Conservation (phyloP, 1,140 invertebrate genomes). For the Pogonomyrmex californicus region DNA sequence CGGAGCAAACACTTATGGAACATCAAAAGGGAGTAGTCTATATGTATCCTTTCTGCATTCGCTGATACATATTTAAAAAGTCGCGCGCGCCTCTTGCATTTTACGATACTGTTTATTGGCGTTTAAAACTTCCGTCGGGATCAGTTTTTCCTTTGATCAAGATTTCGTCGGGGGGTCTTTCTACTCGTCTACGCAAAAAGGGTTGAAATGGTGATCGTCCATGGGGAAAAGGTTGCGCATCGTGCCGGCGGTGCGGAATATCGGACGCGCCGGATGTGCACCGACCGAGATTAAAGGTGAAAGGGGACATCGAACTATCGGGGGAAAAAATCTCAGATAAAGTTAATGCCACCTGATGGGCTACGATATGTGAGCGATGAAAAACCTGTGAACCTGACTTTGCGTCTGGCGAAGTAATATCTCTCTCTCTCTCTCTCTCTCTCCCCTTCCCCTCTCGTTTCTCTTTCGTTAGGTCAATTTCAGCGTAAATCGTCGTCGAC, state of each 20-base stretch:
- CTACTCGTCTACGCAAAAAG: conserved; percentile 58
- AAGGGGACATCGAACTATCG: conserved; percentile 55
- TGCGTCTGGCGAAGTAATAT: conserved; percentile 44
- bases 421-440: background rate
- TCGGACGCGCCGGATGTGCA: conserved; percentile 60
- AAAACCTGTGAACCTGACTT: conserved; percentile 61
- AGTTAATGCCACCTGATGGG: conserved; percentile 56
- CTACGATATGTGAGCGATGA: conserved; percentile 55
- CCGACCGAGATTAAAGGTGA: conserved; percentile 64
- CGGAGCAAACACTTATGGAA: background rate
- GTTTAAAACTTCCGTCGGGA: conserved; percentile 27
- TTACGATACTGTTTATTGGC: conserved; percentile 18
- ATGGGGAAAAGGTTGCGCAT: conserved; percentile 61
- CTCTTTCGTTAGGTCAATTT: conserved; percentile 37
- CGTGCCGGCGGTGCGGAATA: conserved; percentile 52
- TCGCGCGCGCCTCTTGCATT: background rate
- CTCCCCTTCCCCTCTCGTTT: background rate
- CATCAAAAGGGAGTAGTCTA: background rate
- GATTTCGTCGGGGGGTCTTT: conserved; percentile 53
- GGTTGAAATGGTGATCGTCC: conserved; percentile 56
- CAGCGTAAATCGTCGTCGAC: background rate
- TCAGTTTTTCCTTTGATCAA: conserved; percentile 60
- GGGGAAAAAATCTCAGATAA: conserved; percentile 59
- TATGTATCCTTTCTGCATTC: background rate
- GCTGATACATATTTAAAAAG: background rate